Evolutionary conservation across 2,113 vertebrate genomes (phyloP), one percentile per base, ranked within the genome.

Genomic region (Paramormyrops kingsleyae): DNA sequence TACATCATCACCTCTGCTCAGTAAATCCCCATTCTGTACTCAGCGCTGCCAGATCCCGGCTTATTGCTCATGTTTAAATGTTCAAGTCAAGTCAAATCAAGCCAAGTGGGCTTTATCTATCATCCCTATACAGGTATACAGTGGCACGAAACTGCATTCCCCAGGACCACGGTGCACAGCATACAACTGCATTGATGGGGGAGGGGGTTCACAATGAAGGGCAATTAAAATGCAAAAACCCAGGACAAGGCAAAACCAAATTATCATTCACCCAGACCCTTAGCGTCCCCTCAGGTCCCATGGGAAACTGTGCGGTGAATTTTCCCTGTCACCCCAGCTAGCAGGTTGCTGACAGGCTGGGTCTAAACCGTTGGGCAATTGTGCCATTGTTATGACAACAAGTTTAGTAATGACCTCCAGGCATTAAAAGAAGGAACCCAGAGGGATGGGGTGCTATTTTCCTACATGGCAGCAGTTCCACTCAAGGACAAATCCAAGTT

Each of bases 331-430:
- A 80, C 74, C 35, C 74, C 74, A 39, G 35, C 15, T 3, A 19
- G 74, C 74, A 80, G 74, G 74, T 42, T 80, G 74, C 74, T 80
- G 74, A 80, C 74, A 80, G 74, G 74, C 35, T 80, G 35, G 13
- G 31, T 80, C 35, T 80, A 80, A 80, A 80, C 74, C 35, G 35
- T 80, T 42, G 74, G 35, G 31, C 15, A 19, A 80, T 80, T 42
- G 74, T 80, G 74, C 74, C 17, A 80, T 80, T 80, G 74, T 80
- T 80, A 80, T 80, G 74, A 80, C 74, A 80, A 80, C 74, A 80
- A 80, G 74, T 19, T 42, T 42, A 80, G 35, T 80, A 42, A 80
- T 80, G 74, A 80, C 74, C 74, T 80, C 74, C 74, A 80, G 35
- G 74, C 35, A 80, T 17, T 80, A 7, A 80, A 19, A 80, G 74